Base-by-base conservation (phyloP, 2,888 invertebrate species). In the Apoda limacodes region DNA sequence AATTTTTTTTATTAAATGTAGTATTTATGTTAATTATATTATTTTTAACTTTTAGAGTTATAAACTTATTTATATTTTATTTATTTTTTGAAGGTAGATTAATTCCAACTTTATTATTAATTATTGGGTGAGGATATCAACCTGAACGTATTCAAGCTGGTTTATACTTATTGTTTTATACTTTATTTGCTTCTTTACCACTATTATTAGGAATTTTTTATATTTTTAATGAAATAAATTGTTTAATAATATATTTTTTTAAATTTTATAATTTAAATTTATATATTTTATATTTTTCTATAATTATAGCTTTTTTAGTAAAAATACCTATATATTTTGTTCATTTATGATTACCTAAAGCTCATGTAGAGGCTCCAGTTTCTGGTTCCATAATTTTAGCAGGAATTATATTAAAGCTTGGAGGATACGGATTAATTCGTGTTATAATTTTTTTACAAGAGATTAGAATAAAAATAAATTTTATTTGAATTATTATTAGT, bases 341-440 rank as follows among this genome's bases (percentile, higher is more conserved):
- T 66, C 88, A 89, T 83, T 71, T 88, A 53, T 89, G 89, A 55
- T 60, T 89, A 14, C 88, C 88, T 37, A 88, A 88, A 30, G 89
- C 89, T 66, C 89, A 89, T 85, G 88, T 89, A 2, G 89, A 89
- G 43, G 89, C 89, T 32, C 88, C 89, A 3, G 80, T 89, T 42
- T 81, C 85, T 2, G 88, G 89, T 0, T 89, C 88, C 2, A 89
- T 89, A 70, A 85, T 89, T 83, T 85, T 89, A 67, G 89, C 88
- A 1, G 88, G 86, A 0, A 70, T 89, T 65, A 82, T 89, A 52
- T 78, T 90, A 67, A 89, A 90, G 57, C 81, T 89, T 70, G 89
- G 89, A 0, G 86, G 87, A 9, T 7, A 31, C n/a, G n/a, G n/a
- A n/a, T n/a, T n/a, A n/a, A n/a, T n/a, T n/a, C n/a, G n/a, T n/a